These are phyloP conservation scores for Megaustenia siamemsis DNA, from an alignment of 2,888 invertebrate genomes.

Conservation along the genomic window DNA sequence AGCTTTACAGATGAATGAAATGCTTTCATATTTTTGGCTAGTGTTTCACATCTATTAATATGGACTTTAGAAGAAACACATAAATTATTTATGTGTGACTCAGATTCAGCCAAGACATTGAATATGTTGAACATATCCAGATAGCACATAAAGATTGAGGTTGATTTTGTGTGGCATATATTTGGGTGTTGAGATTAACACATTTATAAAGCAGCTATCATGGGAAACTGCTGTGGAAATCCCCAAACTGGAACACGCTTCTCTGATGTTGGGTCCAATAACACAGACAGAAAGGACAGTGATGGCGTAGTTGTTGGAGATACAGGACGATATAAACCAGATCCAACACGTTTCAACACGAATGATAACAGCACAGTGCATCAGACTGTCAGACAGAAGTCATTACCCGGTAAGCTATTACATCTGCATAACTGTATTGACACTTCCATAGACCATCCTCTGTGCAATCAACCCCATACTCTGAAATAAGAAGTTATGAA, in stretches of 20 bases:
- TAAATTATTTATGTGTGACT: not conserved
- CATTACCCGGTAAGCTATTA: too few species aligned
- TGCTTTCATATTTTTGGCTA: too few species aligned
- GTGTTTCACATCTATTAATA: too few species aligned
- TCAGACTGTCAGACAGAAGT: too few species aligned
- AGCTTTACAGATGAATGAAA: too few species aligned
- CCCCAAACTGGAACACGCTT: slow-evolving; percentile 16
- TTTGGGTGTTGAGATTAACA: not conserved
- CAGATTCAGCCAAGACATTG: not conserved
- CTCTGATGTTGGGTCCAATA: not conserved
- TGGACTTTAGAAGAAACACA: not conserved
- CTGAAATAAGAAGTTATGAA: too few species aligned
- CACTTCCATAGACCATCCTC: too few species aligned
- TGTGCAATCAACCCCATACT: too few species aligned
- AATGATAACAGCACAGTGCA: slow-evolving; percentile 22
- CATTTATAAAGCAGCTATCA: not conserved
- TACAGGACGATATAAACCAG: slow-evolving; percentile 32
- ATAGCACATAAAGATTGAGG: not conserved
- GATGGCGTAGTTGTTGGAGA: not conserved
- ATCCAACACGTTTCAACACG: not conserved
- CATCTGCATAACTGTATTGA: too few species aligned
- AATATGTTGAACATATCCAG: not conserved
- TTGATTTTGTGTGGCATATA: not conserved
- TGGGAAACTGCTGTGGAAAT: slow-evolving; percentile 39
- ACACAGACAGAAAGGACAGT: not conserved